Conservation (phyloP, 2,113 vertebrate genomes). For the Aepyceros melampus region DNA sequence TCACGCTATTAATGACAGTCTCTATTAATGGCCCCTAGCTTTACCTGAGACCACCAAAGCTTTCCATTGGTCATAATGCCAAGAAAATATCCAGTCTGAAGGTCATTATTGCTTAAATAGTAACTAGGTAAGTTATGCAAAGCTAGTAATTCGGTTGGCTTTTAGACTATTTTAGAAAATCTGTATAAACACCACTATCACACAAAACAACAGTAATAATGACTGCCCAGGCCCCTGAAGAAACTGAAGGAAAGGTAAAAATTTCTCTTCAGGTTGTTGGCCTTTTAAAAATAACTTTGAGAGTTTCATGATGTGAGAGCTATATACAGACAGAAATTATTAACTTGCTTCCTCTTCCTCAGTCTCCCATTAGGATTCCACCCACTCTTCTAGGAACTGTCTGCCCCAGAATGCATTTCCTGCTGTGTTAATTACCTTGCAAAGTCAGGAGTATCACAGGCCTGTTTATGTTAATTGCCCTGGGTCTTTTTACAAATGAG, state of each 20-base stretch:
- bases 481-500: conserved; percentile 38
- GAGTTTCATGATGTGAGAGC: conserved; percentile 42
- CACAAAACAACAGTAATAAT: conserved; percentile 66
- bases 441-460: conserved; percentile 49
- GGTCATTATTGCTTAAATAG: conserved; percentile 78
- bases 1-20: conserved; percentile 67
- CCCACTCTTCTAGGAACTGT: conserved; percentile 51
- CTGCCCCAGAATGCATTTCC: conserved; percentile 46
- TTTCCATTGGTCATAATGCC: conserved; percentile 70
- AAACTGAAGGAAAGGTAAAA: conserved; percentile 46
- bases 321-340: conserved; percentile 30
- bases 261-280: conserved; percentile 24
- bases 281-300: conserved; percentile 50
- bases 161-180: conserved; percentile 70
- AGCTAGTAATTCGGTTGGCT: conserved; percentile 69
- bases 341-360: conserved; percentile 51
- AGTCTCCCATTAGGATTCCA: conserved; percentile 55
- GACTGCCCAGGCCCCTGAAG: conserved; percentile 46
- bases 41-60: conserved; percentile 63
- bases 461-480: conserved; percentile 54
- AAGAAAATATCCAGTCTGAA: conserved; percentile 70
- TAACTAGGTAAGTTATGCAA: conserved; percentile 68
- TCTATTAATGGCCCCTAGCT: conserved; percentile 61
- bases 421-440: conserved; percentile 67
- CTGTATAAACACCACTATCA: conserved; percentile 63